These are phyloP conservation scores for Teleogryllus oceanicus DNA, from an alignment of 2,888 invertebrate genomes.

Conservation along the genomic window DNA sequence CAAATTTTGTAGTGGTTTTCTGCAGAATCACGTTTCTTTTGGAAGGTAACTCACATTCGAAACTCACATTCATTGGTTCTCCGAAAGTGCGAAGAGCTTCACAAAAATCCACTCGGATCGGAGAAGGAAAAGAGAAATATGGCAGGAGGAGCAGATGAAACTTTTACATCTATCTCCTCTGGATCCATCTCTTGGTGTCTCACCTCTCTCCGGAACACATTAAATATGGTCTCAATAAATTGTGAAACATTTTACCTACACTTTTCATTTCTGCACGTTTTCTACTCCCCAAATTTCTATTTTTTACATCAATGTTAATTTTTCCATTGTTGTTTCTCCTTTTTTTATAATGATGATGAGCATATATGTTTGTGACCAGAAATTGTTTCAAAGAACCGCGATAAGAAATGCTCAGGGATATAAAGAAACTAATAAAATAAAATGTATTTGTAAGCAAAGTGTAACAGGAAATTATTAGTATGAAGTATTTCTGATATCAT, in stretches of 20 bases:
- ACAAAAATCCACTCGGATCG: not conserved
- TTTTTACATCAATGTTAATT: not conserved
- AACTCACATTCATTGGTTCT: not conserved
- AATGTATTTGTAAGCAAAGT: not conserved
- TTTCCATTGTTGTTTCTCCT: not conserved
- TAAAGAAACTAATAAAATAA: not conserved
- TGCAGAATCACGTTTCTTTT: too few species aligned
- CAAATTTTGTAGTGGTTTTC: too few species aligned
- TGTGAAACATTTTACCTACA: not conserved
- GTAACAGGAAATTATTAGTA: not conserved
- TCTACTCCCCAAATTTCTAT: not conserved
- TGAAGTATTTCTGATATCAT: not conserved
- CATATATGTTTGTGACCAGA: not conserved
- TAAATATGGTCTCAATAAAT: not conserved
- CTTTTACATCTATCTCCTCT: not conserved
- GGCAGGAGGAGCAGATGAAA: not conserved
- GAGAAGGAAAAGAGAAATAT: not conserved
- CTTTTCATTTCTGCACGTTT: not conserved
- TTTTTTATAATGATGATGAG: not conserved
- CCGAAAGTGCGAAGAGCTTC: not conserved
- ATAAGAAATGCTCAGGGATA: not conserved
- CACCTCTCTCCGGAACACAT: not conserved
- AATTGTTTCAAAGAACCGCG: not conserved
- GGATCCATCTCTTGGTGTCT: not conserved
- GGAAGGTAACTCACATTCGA: not conserved